Percentiles rank a stretch among this genome's conserved stretches.
Evolutionary conservation across 2,797 vertebrate genomes (phyloP).

Genomic region (Percopsis omiscomaycus): DNA sequence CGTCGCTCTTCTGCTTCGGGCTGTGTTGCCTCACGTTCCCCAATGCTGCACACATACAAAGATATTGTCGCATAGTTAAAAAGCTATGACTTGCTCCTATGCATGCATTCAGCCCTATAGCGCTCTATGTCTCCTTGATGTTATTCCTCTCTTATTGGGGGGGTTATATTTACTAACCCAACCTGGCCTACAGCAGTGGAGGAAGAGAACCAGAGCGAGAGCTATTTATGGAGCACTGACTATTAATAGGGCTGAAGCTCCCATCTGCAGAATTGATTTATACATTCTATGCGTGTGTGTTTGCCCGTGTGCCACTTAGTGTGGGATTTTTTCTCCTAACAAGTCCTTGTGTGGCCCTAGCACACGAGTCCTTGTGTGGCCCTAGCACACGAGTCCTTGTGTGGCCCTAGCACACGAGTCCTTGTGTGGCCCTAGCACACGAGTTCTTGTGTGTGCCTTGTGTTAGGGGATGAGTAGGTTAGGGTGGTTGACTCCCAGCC

Average conservation of each 20-base stretch:
- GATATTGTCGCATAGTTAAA: slow-evolving; percentile 13
- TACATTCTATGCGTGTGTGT: slow-evolving; percentile 27
- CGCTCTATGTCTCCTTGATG: too few relatives aligned
- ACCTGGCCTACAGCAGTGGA: slow-evolving; percentile 42
- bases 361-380: too few relatives aligned
- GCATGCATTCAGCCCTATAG: too few relatives aligned
- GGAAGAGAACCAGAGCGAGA: slow-evolving; percentile 26
- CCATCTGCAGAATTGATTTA: slow-evolving; percentile 64
- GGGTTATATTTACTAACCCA: slow-evolving; percentile 64
- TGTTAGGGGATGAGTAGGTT: too few relatives aligned
- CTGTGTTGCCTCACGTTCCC: slow-evolving; percentile 32
- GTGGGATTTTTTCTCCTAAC: not conserved
- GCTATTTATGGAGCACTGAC: slow-evolving; percentile 66
- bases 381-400: too few relatives aligned
- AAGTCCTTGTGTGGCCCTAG: too few relatives aligned
- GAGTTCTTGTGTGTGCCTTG: too few relatives aligned
- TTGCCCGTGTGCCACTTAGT: slow-evolving; percentile 11
- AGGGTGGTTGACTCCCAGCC: too few relatives aligned
- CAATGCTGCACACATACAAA: slow-evolving; percentile 11
- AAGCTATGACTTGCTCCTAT: slow-evolving; percentile 7
- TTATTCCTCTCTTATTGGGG: slow-evolving; percentile 24
- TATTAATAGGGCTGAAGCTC: slow-evolving; percentile 67
- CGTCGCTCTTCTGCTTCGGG: slow-evolving; percentile 47
- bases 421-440: too few relatives aligned
- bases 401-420: too few relatives aligned